Evolutionary conservation across 1,140 invertebrate species (phyloP), one percentile per base, ranked within the genome.

Genomic region (Globodera rostochiensis): DNA sequence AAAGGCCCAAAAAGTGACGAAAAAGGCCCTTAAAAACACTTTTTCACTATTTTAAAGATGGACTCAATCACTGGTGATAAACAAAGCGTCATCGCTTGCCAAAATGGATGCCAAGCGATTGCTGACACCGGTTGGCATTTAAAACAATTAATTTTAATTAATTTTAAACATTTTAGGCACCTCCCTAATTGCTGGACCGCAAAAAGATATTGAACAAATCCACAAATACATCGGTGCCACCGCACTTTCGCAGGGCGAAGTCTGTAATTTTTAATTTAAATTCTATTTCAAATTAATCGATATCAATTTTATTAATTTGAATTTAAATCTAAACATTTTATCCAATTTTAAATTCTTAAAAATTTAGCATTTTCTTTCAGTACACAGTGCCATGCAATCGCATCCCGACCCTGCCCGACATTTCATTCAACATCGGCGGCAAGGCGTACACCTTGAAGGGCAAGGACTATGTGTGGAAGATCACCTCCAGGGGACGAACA

Each of bases 181-280:
- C 78, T 97, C 95, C 66, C 92, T 99, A 6, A 95, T 99, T 88
- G 96, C 95, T 86, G 97, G 96, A 60, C 97, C 97, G 9, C 90
- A 92, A n/a, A 91, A 90, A n/a, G 96, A 98, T 91, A 92, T 98
- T 73, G 91, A 92, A 70, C 91, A 91, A 25, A 93, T 99, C 60
- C 98, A 99, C 90, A 92, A 94, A 73, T 80, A 82, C 47, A 90
- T 89, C 75, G 88, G 94, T 96, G 93, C 91, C 90, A 84, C 86
- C 83, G 87, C 82, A 6, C 74, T 90, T 13, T 81, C 86, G 73
- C 84, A 88, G 67, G 88, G 86, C 79, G 87, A 90, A 46, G 81
- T 82, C 5, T 25, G 8, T 45, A 6, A 60, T 50, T 21, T 19
- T 36, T 50, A 80, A 64, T 8, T 25, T 36, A 36, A 36, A 36